A percentile compares a stretch with the other conserved stretches of the same genome.
Evolutionary conservation across 2,888 invertebrate genomes (phyloP).

Genomic region (Phragmatobia fuliginosa): DNA sequence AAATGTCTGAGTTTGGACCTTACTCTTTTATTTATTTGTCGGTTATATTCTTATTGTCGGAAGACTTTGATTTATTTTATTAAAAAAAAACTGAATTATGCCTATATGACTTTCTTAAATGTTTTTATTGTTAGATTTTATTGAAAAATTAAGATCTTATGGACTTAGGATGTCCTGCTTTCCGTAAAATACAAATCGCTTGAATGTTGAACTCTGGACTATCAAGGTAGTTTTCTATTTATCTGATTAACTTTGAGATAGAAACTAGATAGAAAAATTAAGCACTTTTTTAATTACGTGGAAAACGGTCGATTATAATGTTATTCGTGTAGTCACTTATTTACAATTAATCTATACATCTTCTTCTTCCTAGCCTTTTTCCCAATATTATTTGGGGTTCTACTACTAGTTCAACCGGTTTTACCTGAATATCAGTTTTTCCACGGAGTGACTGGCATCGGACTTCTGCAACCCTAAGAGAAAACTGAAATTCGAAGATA

Average conservation of each 20-base stretch:
- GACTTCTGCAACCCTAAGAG: no score
- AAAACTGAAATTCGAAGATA: no score
- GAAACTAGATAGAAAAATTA: not conserved
- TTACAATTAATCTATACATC: no score
- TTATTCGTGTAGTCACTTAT: not conserved
- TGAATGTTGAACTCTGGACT: not conserved
- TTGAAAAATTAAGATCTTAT: not conserved
- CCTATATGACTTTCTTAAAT: not conserved
- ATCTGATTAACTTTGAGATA: not conserved
- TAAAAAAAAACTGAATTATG: conserved; percentile 29
- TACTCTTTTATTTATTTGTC: conserved; percentile 78
- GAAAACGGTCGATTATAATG: not conserved
- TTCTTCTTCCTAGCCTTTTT: no score
- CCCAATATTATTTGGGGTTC: no score
- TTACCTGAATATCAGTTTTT: no score
- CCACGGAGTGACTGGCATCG: no score
- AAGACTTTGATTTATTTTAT: conserved; percentile 58
- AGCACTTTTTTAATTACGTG: not conserved
- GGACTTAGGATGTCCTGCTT: not conserved
- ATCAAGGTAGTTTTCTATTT: not conserved
- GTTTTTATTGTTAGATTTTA: not conserved
- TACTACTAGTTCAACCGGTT: no score
- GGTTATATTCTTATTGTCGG: conserved; percentile 71
- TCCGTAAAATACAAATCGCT: not conserved
- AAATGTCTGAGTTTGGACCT: conserved; percentile 73